Evolutionary conservation across 1,140 invertebrate genomes (phyloP).

Genomic region (Harlomillsia oculata): DNA sequence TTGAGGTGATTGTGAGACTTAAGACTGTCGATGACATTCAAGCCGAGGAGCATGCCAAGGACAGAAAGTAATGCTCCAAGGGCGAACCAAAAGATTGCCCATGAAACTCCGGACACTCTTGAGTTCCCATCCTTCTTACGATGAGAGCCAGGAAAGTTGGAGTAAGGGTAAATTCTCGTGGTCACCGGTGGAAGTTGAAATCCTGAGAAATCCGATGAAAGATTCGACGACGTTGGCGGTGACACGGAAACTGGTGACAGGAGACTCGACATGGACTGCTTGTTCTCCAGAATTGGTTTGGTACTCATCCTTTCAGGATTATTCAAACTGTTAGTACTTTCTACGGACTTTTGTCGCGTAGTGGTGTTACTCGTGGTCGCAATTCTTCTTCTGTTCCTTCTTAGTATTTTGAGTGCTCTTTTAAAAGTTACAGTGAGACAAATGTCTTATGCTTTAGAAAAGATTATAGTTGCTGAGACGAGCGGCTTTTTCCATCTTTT

Average conservation of each 20-base stretch:
- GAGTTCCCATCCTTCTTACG: background rate
- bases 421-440: no score
- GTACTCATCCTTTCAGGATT: conserved; percentile 25
- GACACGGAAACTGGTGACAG: conserved; percentile 15
- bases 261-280: conserved; percentile 14
- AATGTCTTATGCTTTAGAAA: no score
- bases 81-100: conserved; percentile 13
- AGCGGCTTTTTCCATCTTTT: no score
- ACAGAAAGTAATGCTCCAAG: conserved; percentile 9
- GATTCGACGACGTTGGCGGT: conserved; percentile 14
- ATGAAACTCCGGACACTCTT: background rate
- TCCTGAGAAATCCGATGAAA: conserved; percentile 18
- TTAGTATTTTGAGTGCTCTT: no score
- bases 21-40: conserved; percentile 12
- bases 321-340: no score
- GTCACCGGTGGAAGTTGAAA: conserved; percentile 28
- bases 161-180: conserved; percentile 13
- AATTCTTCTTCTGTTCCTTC: no score
- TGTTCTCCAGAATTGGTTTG: conserved; percentile 17
- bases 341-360: no score
- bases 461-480: no score
- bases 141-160: conserved; percentile 4
- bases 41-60: conserved; percentile 5
- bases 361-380: no score
- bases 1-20: background rate